A percentile compares a stretch with the other conserved stretches of the same genome.
These are phyloP conservation scores for Agriopis aurantiaria DNA, from an alignment of 2,888 invertebrate genomes.

Conservation along the genomic window DNA sequence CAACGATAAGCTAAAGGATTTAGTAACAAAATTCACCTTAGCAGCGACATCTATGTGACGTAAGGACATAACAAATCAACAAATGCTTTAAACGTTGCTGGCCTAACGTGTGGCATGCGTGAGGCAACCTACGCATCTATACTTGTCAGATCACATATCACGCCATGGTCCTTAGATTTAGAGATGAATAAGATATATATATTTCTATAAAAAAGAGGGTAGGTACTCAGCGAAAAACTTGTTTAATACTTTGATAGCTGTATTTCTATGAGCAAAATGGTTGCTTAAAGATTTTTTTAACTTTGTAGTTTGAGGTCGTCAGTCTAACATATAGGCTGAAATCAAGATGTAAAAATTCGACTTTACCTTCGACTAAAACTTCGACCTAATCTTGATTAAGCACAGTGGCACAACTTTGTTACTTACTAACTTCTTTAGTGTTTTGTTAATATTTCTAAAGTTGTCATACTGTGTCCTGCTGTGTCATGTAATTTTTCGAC, in stretches of 20 bases:
- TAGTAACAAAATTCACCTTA: neutral
- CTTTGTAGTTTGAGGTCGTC: neutral
- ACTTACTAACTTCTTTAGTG: conserved; percentile 4
- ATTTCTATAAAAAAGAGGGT: neutral
- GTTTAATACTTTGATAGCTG: neutral
- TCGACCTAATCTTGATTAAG: conserved; percentile 39
- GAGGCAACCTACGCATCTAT: no score
- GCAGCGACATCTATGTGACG: no score
- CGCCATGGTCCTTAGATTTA: no score
- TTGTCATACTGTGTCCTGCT: conserved; percentile 40
- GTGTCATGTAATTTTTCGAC: conserved; percentile 43
- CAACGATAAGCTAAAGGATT: neutral
- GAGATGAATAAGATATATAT: no score
- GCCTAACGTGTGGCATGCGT: no score
- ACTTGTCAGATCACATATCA: neutral
- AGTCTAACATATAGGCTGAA: neutral
- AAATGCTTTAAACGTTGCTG: no score
- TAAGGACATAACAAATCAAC: no score
- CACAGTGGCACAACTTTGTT: conserved; percentile 37
- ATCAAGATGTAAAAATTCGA: conserved; percentile 12
- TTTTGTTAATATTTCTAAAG: conserved; percentile 18
- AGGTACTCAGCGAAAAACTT: neutral
- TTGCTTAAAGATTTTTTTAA: neutral
- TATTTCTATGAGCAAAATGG: neutral
- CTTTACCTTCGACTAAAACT: conserved; percentile 8